Base-by-base conservation (phyloP, 2,888 invertebrate species). In the Eristalis intricaria region DNA sequence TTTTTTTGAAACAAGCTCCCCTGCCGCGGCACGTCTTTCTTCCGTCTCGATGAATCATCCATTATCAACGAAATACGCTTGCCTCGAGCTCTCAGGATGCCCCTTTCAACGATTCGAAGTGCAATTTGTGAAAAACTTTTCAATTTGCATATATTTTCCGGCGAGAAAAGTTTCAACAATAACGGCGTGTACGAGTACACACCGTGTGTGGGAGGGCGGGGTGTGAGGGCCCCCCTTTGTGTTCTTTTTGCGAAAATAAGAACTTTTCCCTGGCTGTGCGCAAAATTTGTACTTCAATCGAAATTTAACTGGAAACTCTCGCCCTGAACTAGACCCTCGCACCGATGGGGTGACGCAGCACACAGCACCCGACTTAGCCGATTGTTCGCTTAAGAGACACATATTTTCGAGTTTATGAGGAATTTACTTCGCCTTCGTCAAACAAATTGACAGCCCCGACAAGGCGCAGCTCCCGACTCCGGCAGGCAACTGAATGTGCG, bases 391-490 rank as follows among this genome's bases (percentile, higher is more conserved):
- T 74, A 73, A 40, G 58, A 22, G 74, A 81, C 80, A 50, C 43
- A 81, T 68, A 81, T 74, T 74, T 74, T 63, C 69, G 50, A 74
- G 74, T 81, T 74, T 81, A 68, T 74, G 74, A 74, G 66, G 68
- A 74, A 68, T 80, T 81, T 81, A 69, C 63, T 81, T 81, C 68
- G 68, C 69, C 80, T 74, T 50, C 68, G 74, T 81, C 80, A 74
- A 74, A 66, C 56, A 68, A 81, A 74, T 81, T 81, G 80, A 74
- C 69, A 73, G 80, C 50, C 19, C 43, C 80, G 66, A 73, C 71
- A 74, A 56, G 79, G 40, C 66, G 29, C 60, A 65, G 2, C 13
- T 7, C 43, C 4, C 43, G 43, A 50, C 61, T 15, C 15, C 29
- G 5, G 15, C 66, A 1, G 4, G 13, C 29, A 50, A 15, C 58